phyloP scores from a whole-genome alignment of 2,113 vertebrate species.

The Microtus oregoni region DNA sequence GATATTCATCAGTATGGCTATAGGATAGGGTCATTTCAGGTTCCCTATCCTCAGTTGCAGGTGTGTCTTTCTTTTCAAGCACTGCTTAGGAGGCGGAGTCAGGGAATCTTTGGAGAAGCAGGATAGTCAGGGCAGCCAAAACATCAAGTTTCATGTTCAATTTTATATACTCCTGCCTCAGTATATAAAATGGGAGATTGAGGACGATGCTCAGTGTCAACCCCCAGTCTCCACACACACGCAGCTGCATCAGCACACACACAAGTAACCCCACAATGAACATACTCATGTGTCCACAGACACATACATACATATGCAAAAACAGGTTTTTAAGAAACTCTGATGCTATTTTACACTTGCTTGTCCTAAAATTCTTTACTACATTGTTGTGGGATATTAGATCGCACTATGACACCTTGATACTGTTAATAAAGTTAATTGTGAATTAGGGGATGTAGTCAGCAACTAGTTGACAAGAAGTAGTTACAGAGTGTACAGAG shows the following conservation, averaged over 20 bases:
- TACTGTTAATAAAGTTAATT: background rate
- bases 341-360: background rate
- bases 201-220: fast-evolving
- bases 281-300: background rate
- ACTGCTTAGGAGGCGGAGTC: background rate
- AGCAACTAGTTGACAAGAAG: background rate
- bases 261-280: background rate
- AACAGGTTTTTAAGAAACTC: background rate
- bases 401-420: background rate
- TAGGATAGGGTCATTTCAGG: too few species aligned
- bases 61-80: background rate
- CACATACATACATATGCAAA: background rate
- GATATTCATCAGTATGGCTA: too few species aligned
- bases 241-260: background rate
- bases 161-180: background rate
- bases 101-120: background rate
- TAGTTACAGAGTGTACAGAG: background rate
- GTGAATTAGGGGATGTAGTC: background rate
- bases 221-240: background rate
- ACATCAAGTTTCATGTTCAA: background rate
- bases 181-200: background rate
- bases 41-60: too few species aligned
- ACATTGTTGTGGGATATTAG: background rate
- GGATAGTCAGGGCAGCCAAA: background rate
- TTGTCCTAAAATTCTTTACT: background rate